A percentile compares a stretch with the other conserved stretches of the same genome.
Conservation (phyloP, 1,140 invertebrate species). For the Zaprionus vittiger region DNA sequence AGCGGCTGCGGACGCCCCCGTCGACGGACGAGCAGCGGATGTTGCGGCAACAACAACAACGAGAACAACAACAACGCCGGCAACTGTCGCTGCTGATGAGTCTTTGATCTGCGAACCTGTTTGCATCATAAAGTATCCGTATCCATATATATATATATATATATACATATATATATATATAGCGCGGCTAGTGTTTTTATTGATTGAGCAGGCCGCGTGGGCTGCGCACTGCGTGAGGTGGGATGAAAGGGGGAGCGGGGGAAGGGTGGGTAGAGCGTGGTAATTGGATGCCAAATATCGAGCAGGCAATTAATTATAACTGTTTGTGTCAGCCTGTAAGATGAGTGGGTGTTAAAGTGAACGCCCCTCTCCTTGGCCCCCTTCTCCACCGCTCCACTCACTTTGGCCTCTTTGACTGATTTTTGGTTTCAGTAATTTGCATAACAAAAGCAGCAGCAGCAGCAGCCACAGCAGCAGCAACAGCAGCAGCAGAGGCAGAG, state of each 20-base stretch:
- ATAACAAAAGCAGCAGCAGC: slow-evolving; percentile 66
- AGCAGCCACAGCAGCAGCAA: slow-evolving; percentile 23
- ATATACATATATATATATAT: slow-evolving; percentile 59
- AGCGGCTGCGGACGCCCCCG: slow-evolving; percentile 28
- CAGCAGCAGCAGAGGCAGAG: background rate
- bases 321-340: slow-evolving; percentile 61
- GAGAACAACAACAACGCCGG: background rate
- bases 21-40: slow-evolving; percentile 47
- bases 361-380: slow-evolving; percentile 7
- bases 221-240: slow-evolving; percentile 25
- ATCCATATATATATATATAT: slow-evolving; percentile 57
- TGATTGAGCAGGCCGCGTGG: slow-evolving; percentile 61
- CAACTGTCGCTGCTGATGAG: slow-evolving; percentile 65
- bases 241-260: background rate
- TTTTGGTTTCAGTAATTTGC: slow-evolving; percentile 63
- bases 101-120: slow-evolving; percentile 78
- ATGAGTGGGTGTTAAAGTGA: slow-evolving; percentile 64
- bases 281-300: slow-evolving; percentile 73
- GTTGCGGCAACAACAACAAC: slow-evolving; percentile 39
- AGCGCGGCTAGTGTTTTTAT: slow-evolving; percentile 45
- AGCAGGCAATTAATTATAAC: slow-evolving; percentile 79
- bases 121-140: slow-evolving; percentile 69
- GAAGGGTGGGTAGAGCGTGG: slow-evolving; percentile 3
- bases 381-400: no score
- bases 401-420: slow-evolving; percentile 14